Base-by-base conservation (phyloP, 1,140 invertebrate species). In the Bombus picipes region DNA sequence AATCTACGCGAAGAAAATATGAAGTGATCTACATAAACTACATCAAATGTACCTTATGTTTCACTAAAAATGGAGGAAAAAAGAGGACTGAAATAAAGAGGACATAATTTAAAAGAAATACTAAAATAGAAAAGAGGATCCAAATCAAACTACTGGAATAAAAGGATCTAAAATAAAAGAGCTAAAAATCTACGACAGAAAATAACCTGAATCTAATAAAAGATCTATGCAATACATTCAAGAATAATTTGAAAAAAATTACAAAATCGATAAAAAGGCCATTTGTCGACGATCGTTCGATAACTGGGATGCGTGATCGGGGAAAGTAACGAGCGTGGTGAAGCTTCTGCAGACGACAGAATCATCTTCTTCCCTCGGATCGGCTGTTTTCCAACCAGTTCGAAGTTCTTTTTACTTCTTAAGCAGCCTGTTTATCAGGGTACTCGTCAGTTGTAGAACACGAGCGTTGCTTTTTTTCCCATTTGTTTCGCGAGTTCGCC, bases 341-440 rank as follows among this genome's bases (percentile, higher is more conserved):
- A 28, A 71, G 37, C 34, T 22, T 73, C 39, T 34, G 9, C n/a
- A 57, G 28, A 25, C 12, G 34, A 28, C 4, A 34, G 15, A 72
- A 72, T 84, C 37, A 53, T 43, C 47, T 32, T 71, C 9, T 18
- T n/a, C 0, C 34, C 13, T 41, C 43, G 22, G 37, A 22, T 47
- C 66, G 75, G 62, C 66, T 62, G 47, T 79, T 84, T 79, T 43
- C 43, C 32, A 0, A 47, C 22, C 28, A 28, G 66, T 41, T 78
- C 34, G 1, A 13, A 28, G 47, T 32, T 77, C 62, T 76, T 75
- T 65, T 75, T n/a, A 34, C n/a, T 53, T 39, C 62, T 74, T 62
- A 84, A 84, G 66, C 66, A 47, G 25, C 32, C 66, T 78, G 76
- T 84, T 79, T 79, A 84, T 79, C 75, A 77, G 82, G 43, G 34